These are phyloP conservation scores for Panulirus ornatus DNA, from an alignment of 1,140 invertebrate genomes.

Conservation along the genomic window DNA sequence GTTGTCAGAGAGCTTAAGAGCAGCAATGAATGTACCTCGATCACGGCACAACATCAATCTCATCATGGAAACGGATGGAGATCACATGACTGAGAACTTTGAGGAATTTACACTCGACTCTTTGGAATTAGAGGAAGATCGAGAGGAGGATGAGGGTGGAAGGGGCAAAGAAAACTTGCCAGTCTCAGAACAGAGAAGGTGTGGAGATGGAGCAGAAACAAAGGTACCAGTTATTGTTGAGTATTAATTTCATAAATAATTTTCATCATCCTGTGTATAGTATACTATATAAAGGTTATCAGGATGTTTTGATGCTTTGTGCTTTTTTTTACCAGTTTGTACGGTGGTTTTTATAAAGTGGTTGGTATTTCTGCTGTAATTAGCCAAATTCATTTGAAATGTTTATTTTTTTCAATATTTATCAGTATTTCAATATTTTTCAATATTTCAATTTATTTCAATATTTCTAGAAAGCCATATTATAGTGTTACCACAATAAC, in stretches of 20 bases:
- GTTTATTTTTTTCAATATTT: no score
- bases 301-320: no score
- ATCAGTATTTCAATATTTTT: no score
- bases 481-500: no score
- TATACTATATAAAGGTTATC: no score
- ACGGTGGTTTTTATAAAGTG: no score
- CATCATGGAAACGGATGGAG: conserved; percentile 69
- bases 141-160: conserved; percentile 80
- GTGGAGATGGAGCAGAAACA: conserved; percentile 73
- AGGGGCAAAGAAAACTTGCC: conserved; percentile 79
- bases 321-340: no score
- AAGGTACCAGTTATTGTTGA: no score
- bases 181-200: conserved; percentile 52
- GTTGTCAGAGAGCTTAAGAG: conserved; percentile 28
- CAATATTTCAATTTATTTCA: no score
- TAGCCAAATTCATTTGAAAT: no score
- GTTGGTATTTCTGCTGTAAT: no score
- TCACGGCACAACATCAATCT: conserved; percentile 63
- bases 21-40: conserved; percentile 45
- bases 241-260: conserved; percentile 49
- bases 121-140: conserved; percentile 82
- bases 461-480: no score
- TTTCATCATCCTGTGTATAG: conserved; percentile 1
- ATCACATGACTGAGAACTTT: conserved; percentile 82
- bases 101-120: conserved; percentile 89